Evolutionary conservation across 2,797 vertebrate species (phyloP).

Genomic region (Anabacerthia variegaticeps): DNA sequence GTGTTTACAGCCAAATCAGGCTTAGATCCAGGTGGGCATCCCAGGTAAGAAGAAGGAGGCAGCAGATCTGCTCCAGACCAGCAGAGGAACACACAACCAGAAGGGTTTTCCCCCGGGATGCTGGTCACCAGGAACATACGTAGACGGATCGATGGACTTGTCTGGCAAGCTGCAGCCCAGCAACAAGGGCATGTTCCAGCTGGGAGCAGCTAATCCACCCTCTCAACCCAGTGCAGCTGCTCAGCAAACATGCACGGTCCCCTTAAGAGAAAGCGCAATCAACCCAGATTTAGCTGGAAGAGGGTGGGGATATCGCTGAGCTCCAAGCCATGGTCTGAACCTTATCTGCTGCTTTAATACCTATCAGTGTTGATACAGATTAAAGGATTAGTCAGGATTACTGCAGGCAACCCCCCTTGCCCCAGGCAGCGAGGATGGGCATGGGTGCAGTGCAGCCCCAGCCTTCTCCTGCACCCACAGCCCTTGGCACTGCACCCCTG

Average conservation of each 20-base stretch:
- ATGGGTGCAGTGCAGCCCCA: neutral
- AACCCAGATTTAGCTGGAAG: constrained; percentile 35
- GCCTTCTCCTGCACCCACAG: neutral
- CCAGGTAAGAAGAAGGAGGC: neutral
- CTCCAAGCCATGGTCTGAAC: constrained; percentile 36
- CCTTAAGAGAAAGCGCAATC: constrained; percentile 46
- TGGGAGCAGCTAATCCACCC: constrained; percentile 25
- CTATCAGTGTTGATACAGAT: constrained; percentile 62
- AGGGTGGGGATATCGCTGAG: constrained; percentile 53
- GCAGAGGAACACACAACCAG: neutral
- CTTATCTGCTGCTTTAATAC: constrained; percentile 63
- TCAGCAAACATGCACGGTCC: neutral
- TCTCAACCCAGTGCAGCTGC: neutral
- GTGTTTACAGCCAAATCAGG: neutral
- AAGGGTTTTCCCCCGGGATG: neutral
- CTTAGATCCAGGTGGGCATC: neutral
- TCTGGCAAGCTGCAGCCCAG: neutral
- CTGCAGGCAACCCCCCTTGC: neutral
- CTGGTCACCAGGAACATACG: neutral
- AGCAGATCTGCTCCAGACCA: neutral
- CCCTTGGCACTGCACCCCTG: neutral
- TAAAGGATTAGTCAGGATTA: constrained; percentile 62
- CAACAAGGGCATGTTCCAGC: neutral
- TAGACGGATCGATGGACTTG: neutral
- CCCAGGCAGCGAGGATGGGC: neutral